These are phyloP conservation scores for Achlya flavicornis DNA, from an alignment of 2,888 invertebrate species.

Conservation along the genomic window DNA sequence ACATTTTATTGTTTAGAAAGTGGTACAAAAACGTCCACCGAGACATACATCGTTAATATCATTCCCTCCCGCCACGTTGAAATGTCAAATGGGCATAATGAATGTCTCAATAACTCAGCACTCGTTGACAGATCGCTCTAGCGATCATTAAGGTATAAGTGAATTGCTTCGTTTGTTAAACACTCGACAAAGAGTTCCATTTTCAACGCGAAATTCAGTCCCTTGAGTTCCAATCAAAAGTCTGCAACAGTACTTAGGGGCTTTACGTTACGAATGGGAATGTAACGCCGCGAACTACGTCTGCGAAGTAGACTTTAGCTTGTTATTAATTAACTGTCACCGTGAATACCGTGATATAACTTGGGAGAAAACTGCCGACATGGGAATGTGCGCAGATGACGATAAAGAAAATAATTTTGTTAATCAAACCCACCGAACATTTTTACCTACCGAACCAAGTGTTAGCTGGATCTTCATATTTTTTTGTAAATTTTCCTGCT, in stretches of 20 bases:
- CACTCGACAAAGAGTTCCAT: constrained; percentile 35
- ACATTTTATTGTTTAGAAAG: constrained; percentile 50
- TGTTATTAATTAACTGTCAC: constrained; percentile 67
- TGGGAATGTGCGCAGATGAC: constrained; percentile 55
- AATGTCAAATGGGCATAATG: constrained; percentile 53
- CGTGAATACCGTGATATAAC: constrained; percentile 37
- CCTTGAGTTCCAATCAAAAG: constrained; percentile 59
- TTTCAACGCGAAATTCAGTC: constrained; percentile 24
- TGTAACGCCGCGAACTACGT: constrained; percentile 34
- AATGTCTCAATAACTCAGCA: constrained; percentile 58
- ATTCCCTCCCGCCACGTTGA: constrained; percentile 46
- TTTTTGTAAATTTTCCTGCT: constrained; percentile 33
- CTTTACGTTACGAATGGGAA: constrained; percentile 48
- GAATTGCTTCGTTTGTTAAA: constrained; percentile 53
- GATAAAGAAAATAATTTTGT: constrained; percentile 48
- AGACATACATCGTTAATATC: constrained; percentile 46
- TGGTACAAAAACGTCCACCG: constrained; percentile 35
- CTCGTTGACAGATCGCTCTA: constrained; percentile 52
- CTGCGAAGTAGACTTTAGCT: constrained; percentile 54
- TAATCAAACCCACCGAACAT: constrained; percentile 29
- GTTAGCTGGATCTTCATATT: constrained; percentile 47
- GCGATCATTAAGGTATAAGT: constrained; percentile 52
- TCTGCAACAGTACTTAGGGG: constrained; percentile 58
- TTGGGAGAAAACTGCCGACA: constrained; percentile 34
- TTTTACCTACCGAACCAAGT: constrained; percentile 34